A percentile compares a stretch with the other conserved stretches of the same genome.
These are phyloP conservation scores for Agonopterix arenella DNA, from an alignment of 2,888 invertebrate genomes.

Conservation along the genomic window DNA sequence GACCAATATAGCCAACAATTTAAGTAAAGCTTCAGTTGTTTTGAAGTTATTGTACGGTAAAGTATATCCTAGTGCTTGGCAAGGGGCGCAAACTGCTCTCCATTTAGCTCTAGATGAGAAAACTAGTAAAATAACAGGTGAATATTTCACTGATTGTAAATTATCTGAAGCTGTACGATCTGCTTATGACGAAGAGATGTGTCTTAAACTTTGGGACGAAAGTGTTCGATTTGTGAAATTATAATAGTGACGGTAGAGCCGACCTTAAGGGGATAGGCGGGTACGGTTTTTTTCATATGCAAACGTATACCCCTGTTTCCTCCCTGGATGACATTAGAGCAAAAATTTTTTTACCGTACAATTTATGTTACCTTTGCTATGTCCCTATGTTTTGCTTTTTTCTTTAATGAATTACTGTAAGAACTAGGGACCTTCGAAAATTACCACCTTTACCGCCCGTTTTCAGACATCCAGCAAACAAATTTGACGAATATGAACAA, in stretches of 20 bases:
- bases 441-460: too few species aligned
- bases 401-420: too few species aligned
- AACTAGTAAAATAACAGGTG: slow-evolving; percentile 20
- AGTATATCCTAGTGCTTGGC: slow-evolving; percentile 3
- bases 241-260: slow-evolving; percentile 68
- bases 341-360: too few species aligned
- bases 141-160: slow-evolving; percentile 73
- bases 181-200: slow-evolving; percentile 78
- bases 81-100: slow-evolving; percentile 17
- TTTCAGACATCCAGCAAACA: too few species aligned
- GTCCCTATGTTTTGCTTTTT: too few species aligned
- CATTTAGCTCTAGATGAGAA: slow-evolving; percentile 17
- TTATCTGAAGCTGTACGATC: slow-evolving; percentile 72
- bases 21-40: background rate
- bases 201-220: slow-evolving; percentile 85
- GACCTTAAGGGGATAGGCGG: too few species aligned
- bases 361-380: too few species aligned
- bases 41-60: background rate
- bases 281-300: too few species aligned
- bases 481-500: too few species aligned
- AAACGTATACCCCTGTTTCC: too few species aligned
- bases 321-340: too few species aligned
- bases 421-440: too few species aligned
- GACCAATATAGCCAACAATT: slow-evolving; percentile 36
- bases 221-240: slow-evolving; percentile 81